phyloP scores from a whole-genome alignment of 1,140 invertebrate species.

The Drosophila pandora region DNA sequence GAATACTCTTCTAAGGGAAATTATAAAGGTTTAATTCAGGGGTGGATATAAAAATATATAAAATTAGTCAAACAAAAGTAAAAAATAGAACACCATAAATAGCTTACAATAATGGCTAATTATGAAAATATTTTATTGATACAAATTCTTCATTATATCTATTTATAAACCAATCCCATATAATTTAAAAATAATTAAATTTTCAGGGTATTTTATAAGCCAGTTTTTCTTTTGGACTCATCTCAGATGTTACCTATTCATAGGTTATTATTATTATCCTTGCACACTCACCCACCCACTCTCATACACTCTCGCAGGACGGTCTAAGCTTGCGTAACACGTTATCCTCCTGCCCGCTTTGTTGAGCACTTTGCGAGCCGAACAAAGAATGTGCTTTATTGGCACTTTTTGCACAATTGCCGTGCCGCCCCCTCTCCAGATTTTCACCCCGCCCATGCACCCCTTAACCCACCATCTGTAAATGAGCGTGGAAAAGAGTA shows the following conservation, averaged over 20 bases:
- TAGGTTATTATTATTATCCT: constrained; percentile 82
- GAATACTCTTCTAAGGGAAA: constrained; percentile 8
- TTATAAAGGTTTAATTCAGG: background rate
- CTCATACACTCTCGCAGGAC: background rate
- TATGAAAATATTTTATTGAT: background rate
- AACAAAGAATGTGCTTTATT: constrained; percentile 82
- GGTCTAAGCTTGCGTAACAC: constrained; percentile 71
- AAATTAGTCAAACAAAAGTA: too few species aligned
- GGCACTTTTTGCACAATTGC: constrained; percentile 81
- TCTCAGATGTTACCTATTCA: constrained; percentile 76
- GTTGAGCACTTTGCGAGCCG: constrained; percentile 78
- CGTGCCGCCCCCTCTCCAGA: constrained; percentile 22
- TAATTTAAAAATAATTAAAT: background rate
- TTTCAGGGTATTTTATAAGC: constrained; percentile 9
- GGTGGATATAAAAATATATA: too few species aligned
- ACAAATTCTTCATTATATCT: too few species aligned
- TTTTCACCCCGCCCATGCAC: background rate
- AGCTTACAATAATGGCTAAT: too few species aligned
- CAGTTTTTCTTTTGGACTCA: background rate
- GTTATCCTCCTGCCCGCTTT: constrained; percentile 70
- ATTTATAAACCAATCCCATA: background rate
- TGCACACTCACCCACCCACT: constrained; percentile 57
- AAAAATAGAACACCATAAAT: too few species aligned
- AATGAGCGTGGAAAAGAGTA: constrained; percentile 69
- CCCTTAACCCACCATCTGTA: constrained; percentile 38